A percentile compares a stretch with the other conserved stretches of the same genome.
phyloP scores from a whole-genome alignment of 2,113 vertebrate genomes.

The Deroptyus accipitrinus region DNA sequence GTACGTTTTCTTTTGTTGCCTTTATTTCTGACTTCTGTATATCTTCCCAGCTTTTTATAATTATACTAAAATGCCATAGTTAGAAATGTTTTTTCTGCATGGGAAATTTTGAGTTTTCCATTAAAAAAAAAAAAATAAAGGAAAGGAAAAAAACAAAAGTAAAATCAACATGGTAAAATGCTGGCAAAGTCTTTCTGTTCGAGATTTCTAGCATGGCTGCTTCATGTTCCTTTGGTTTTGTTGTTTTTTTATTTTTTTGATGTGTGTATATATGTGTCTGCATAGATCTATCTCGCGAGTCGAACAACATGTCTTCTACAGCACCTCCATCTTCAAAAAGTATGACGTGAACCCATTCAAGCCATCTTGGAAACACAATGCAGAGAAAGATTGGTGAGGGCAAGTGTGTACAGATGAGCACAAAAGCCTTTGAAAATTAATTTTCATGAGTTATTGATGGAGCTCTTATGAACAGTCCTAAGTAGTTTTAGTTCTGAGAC shows the following conservation, averaged over 20 bases:
- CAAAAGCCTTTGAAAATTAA: background rate
- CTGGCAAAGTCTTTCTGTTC: background rate
- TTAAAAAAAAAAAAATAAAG: background rate
- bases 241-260: background rate
- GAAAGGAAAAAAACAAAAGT: too few relatives aligned
- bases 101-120: background rate
- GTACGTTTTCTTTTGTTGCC: background rate
- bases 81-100: background rate
- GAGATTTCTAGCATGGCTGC: background rate
- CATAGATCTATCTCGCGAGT: background rate
- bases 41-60: background rate
- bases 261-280: accelerated
- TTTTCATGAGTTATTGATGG: background rate
- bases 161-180: background rate
- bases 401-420: background rate
- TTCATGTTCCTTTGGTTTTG: background rate
- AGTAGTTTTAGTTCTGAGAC: background rate
- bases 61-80: background rate
- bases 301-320: background rate
- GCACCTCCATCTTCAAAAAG: background rate
- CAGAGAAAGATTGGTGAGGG: background rate
- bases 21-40: background rate
- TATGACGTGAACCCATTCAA: background rate
- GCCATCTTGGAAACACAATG: background rate
- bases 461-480: background rate